A percentile compares a stretch with the other conserved stretches of the same genome.
These are phyloP conservation scores for Drosophila infuscata DNA, from an alignment of 2,888 invertebrate species.

Conservation along the genomic window DNA sequence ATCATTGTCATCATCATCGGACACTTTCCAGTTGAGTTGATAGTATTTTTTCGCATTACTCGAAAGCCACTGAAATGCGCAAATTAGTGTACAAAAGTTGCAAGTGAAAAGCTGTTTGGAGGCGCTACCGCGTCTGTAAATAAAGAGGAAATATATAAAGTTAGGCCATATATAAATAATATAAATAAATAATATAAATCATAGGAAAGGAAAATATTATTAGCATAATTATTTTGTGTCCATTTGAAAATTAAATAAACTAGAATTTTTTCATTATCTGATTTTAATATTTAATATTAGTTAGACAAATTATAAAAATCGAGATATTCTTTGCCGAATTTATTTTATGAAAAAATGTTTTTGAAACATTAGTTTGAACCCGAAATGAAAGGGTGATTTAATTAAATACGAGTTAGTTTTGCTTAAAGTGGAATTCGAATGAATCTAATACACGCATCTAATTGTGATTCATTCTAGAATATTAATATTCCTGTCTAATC, in stretches of 20 bases:
- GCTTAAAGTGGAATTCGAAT: no score
- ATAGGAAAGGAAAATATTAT: not conserved
- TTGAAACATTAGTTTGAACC: not conserved
- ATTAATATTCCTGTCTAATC: no score
- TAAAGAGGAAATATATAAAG: not conserved
- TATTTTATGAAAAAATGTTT: not conserved
- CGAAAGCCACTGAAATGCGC: slow-evolving; percentile 81
- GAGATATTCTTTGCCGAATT: no score
- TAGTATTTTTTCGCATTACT: slow-evolving; percentile 81
- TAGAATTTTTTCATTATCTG: not conserved
- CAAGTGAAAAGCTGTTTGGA: slow-evolving; percentile 84
- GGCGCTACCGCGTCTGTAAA: slow-evolving; percentile 79
- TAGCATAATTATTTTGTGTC: not conserved
- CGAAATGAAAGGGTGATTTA: not conserved
- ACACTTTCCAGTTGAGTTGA: slow-evolving; percentile 82
- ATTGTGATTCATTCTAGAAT: not conserved
- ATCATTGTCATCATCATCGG: slow-evolving; percentile 68
- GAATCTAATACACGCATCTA: no score
- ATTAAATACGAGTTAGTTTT: no score
- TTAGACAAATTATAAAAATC: not conserved
- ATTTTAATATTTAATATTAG: not conserved
- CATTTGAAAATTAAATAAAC: not conserved
- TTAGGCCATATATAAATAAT: not conserved
- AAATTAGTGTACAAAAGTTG: slow-evolving; percentile 82
- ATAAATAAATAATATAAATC: not conserved